These are phyloP conservation scores for Corythornis madagascariensis DNA, from an alignment of 2,113 vertebrate genomes.

Conservation along the genomic window DNA sequence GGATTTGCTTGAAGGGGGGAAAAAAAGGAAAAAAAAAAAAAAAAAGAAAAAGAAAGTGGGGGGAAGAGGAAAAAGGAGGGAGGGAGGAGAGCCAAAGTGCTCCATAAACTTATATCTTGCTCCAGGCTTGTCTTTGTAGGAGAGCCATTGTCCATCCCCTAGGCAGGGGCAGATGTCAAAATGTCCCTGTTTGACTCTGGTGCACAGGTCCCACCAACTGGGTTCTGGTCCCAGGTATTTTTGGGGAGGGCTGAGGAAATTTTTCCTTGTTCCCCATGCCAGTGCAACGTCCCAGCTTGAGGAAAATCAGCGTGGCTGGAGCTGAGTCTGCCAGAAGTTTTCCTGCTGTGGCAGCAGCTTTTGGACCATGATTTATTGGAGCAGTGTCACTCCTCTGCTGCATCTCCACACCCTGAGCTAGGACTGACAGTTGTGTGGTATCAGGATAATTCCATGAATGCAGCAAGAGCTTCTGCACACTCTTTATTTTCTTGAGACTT, in stretches of 20 bases:
- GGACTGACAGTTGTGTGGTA: background rate
- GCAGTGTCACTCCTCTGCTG: background rate
- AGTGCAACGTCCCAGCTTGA: background rate
- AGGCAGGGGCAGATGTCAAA: background rate
- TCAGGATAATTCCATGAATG: background rate
- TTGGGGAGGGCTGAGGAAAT: background rate
- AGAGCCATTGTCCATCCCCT: background rate
- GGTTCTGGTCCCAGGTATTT: background rate
- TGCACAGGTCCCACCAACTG: background rate
- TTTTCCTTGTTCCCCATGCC: background rate
- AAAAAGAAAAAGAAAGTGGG: too few species aligned
- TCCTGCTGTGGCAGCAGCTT: background rate
- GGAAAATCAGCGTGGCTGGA: background rate
- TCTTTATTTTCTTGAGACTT: background rate
- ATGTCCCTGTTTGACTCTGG: background rate
- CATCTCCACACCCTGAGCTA: background rate
- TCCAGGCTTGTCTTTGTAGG: background rate
- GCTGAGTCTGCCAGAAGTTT: background rate
- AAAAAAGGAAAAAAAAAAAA: background rate
- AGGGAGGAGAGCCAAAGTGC: background rate
- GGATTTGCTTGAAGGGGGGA: background rate
- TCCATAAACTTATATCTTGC: background rate
- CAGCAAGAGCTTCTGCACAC: rapidly evolving
- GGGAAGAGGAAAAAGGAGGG: too few species aligned
- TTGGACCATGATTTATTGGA: background rate